These are phyloP conservation scores for Vulpes vulpes DNA, from an alignment of 2,113 vertebrate genomes.

Conservation along the genomic window DNA sequence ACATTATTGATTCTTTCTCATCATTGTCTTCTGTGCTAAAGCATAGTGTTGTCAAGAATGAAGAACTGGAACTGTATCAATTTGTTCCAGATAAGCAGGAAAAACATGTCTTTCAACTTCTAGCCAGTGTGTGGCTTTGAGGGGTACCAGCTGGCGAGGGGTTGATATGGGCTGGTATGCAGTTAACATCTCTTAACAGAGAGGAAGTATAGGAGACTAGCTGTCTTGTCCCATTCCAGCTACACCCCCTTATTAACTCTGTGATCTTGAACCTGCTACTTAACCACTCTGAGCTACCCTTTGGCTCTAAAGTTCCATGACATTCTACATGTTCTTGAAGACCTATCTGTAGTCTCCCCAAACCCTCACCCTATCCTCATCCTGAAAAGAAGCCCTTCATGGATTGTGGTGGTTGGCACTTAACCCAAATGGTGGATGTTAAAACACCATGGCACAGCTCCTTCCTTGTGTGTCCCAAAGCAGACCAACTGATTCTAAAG, in stretches of 20 bases:
- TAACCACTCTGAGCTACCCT: not conserved
- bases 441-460: not conserved
- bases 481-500: not conserved
- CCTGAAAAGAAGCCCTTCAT: constrained; percentile 34
- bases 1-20: not conserved
- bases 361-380: not conserved
- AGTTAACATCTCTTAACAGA: not conserved
- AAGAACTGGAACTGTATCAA: constrained; percentile 13
- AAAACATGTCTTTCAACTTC: not conserved
- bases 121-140: constrained; percentile 23
- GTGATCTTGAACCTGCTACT: not conserved
- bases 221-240: not conserved
- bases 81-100: constrained; percentile 36
- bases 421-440: not conserved
- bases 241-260: not conserved
- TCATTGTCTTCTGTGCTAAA: not conserved
- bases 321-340: constrained; percentile 15
- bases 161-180: not conserved
- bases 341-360: not conserved
- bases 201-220: not conserved
- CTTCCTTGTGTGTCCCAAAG: not conserved
- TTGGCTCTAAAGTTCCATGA: not conserved
- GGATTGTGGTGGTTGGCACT: not conserved
- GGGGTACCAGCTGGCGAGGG: not conserved
- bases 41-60: constrained; percentile 19